These are phyloP conservation scores for Heliconius eleuchia DNA, from an alignment of 1,140 invertebrate species.

Conservation along the genomic window DNA sequence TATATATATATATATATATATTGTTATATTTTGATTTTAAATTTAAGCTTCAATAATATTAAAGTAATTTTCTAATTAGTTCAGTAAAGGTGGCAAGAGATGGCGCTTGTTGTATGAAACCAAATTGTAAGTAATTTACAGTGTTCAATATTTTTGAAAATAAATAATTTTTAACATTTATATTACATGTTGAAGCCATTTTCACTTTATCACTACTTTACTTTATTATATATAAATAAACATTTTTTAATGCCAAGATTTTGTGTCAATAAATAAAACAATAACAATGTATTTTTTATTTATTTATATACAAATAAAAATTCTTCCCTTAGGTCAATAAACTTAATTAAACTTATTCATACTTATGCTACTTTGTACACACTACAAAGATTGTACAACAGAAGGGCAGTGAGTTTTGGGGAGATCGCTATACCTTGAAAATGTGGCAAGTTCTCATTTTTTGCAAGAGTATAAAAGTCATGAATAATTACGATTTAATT, in stretches of 20 bases:
- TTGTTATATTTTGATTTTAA: background rate
- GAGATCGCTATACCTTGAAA: constrained; percentile 47
- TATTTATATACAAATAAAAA: constrained; percentile 80
- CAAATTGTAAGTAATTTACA: background rate
- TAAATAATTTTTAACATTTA: no score
- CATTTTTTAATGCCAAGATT: no score
- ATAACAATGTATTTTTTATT: constrained; percentile 42
- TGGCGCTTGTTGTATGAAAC: background rate
- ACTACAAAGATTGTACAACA: constrained; percentile 69
- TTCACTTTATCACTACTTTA: no score
- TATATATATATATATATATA: no score
- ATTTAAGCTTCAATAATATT: background rate
- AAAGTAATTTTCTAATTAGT: background rate
- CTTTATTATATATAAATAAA: no score
- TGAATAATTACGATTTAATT: background rate
- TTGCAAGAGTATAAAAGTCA: background rate
- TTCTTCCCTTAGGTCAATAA: constrained; percentile 67
- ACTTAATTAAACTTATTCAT: constrained; percentile 70
- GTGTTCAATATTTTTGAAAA: background rate
- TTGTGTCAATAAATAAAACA: constrained; percentile 31
- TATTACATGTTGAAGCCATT: no score
- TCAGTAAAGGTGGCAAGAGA: background rate
- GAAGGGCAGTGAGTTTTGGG: constrained; percentile 55
- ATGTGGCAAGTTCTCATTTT: constrained; percentile 44
- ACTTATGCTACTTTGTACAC: constrained; percentile 70